Base-by-base conservation (phyloP, 2,888 invertebrate species). In the Ecdyonurus torrentis region DNA sequence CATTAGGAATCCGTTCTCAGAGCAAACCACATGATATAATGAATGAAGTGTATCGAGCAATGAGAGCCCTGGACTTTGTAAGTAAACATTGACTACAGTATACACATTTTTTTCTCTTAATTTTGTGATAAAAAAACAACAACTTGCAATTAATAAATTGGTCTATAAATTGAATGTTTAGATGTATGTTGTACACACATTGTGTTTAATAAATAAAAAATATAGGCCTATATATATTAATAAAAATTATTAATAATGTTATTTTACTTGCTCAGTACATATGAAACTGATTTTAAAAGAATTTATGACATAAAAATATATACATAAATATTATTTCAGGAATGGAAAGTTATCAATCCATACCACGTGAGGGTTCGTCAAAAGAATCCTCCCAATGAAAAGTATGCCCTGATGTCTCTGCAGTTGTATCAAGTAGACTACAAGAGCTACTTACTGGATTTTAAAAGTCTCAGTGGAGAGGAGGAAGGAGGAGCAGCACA, bases 21-120 rank as follows among this genome's bases (percentile, higher is more conserved):
- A 97, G 97, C 74, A 95, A 96, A 74, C 99, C 99, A 0, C 93
- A 94, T 73, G 99, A 99, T 75, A 99, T 99, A 63, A 99, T 99
- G 99, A 88, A 95, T 75, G 99, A 99, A 77, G 99, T 99, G 1
- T 99, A 95, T 76, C 83, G 97, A 67, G 99, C 99, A 1, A 99
- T 99, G 99, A 97, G 97, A 75, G 89, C 92, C 1, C 81, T 99
- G 7, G 91, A 94, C 77, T 98, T 95, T 77, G 83, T 83, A 76
- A 80, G 81, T 75, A 61, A 58, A 18, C n/a, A 58, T 22, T 23
- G 58, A 24, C n/a, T n/a, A n/a, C n/a, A n/a, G n/a, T n/a, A n/a
- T n/a, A n/a, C n/a, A n/a, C n/a, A n/a, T n/a, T n/a, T n/a, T n/a
- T n/a, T n/a, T n/a, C n/a, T n/a, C n/a, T n/a, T n/a, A n/a, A n/a